Conservation (phyloP, 2,888 invertebrate species). For the Choristoneura rosaceana region DNA sequence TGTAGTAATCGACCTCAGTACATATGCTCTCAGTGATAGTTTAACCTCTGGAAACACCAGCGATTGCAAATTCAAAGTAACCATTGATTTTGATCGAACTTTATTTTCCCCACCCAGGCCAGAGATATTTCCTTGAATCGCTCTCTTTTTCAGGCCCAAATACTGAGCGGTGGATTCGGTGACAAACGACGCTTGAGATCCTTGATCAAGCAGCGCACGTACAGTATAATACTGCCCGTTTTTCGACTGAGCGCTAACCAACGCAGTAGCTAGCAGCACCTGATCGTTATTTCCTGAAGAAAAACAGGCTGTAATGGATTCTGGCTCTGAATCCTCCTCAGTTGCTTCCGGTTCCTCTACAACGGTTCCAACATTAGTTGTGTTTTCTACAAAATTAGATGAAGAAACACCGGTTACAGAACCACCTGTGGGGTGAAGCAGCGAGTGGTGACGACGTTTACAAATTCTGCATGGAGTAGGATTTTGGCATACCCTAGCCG, state of each 20-base stretch:
- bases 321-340: too few species aligned
- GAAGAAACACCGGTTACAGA: too few species aligned
- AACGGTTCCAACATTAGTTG: neutral
- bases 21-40: too few species aligned
- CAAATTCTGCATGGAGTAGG: slow-evolving; percentile 41
- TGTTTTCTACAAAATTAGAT: neutral
- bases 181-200: slow-evolving; percentile 17
- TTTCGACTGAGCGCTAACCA: slow-evolving; percentile 33
- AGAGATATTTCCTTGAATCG: slow-evolving; percentile 29
- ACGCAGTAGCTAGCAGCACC: slow-evolving; percentile 39
- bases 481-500: slow-evolving; percentile 27
- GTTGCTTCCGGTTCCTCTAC: too few species aligned
- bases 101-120: slow-evolving; percentile 43
- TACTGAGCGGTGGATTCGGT: slow-evolving; percentile 38
- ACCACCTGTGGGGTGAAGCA: slow-evolving; percentile 41
- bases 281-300: too few species aligned
- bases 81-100: slow-evolving; percentile 2
- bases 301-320: too few species aligned
- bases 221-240: neutral
- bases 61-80: slow-evolving; percentile 20
- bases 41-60: neutral
- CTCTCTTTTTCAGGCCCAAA: slow-evolving; percentile 40
- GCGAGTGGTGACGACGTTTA: slow-evolving; percentile 45
- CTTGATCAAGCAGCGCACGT: slow-evolving; percentile 13
- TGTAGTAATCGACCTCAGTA: too few species aligned